These are phyloP conservation scores for Hypomesus transpacificus DNA, from an alignment of 2,113 vertebrate species.

Conservation along the genomic window DNA sequence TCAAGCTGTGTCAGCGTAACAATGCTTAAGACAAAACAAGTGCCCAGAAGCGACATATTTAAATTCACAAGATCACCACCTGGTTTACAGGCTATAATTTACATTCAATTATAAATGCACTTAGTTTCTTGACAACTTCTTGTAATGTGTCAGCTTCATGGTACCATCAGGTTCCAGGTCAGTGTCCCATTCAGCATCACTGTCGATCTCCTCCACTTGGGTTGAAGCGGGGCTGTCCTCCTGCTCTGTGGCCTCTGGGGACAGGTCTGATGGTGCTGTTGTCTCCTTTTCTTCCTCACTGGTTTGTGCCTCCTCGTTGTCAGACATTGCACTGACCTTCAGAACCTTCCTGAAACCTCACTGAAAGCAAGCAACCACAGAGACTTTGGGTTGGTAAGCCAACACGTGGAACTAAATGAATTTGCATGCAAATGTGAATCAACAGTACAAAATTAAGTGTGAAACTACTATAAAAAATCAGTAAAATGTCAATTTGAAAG, in stretches of 20 bases:
- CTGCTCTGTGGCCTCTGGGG: slow-evolving; percentile 10
- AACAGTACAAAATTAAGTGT: too few relatives aligned
- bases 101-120: background rate
- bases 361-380: background rate
- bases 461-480: too few relatives aligned
- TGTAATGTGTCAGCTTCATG: background rate
- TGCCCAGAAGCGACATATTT: background rate
- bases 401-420: too few relatives aligned
- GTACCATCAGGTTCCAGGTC: slow-evolving; percentile 68
- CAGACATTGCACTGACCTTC: slow-evolving; percentile 12
- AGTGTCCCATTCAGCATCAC: slow-evolving; percentile 57
- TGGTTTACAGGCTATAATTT: background rate
- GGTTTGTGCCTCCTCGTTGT: background rate
- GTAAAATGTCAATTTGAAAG: too few relatives aligned
- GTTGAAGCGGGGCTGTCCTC: background rate
- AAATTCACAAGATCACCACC: too few relatives aligned
- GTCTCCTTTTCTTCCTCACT: background rate
- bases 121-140: too few relatives aligned
- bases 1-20: background rate
- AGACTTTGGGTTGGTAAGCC: too few relatives aligned
- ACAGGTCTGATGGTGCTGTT: background rate
- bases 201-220: slow-evolving; percentile 31
- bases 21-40: background rate
- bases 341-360: background rate
- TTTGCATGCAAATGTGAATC: too few relatives aligned